A percentile compares a stretch with the other conserved stretches of the same genome.
Conservation (phyloP, 1,140 invertebrate species). For the Pissodes strobi region DNA sequence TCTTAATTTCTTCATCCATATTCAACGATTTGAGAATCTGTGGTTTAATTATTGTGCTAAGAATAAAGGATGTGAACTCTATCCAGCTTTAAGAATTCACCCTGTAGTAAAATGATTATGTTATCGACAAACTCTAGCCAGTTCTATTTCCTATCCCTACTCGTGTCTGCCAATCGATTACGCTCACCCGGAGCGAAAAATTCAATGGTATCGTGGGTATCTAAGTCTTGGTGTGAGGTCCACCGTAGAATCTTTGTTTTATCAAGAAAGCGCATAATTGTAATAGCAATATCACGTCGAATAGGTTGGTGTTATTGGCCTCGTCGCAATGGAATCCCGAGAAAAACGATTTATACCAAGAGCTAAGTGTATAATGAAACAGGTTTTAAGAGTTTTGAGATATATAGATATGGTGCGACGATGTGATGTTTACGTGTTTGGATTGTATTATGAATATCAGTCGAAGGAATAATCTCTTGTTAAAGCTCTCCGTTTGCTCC, state of each 20-base stretch:
- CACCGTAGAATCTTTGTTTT: slow-evolving; percentile 19
- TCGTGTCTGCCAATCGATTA: neutral
- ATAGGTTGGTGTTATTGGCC: slow-evolving; percentile 27
- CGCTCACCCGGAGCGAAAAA: slow-evolving; percentile 4
- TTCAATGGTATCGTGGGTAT: slow-evolving; percentile 4
- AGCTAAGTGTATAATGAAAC: slow-evolving; percentile 29
- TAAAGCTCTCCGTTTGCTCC: too few relatives aligned
- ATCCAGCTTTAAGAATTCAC: too few relatives aligned
- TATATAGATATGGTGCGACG: slow-evolving; percentile 24
- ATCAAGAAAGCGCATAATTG: slow-evolving; percentile 26
- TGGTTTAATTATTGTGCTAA: too few relatives aligned
- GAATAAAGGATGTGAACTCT: too few relatives aligned
- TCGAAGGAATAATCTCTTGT: too few relatives aligned
- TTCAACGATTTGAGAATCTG: too few relatives aligned
- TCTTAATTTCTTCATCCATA: too few relatives aligned
- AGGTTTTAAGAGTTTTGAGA: slow-evolving; percentile 25
- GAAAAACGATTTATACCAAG: slow-evolving; percentile 18
- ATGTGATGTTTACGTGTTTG: slow-evolving; percentile 26
- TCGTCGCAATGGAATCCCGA: neutral
- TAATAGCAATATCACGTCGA: slow-evolving; percentile 30
- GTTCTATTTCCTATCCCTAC: neutral
- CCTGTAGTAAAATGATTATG: neutral
- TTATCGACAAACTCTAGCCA: slow-evolving; percentile 1
- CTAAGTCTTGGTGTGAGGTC: slow-evolving; percentile 24
- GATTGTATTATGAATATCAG: slow-evolving; percentile 14